Evolutionary conservation across 2,797 vertebrate species (phyloP), one percentile per base, ranked within the genome.

Genomic region (Podarcis lilfordi): DNA sequence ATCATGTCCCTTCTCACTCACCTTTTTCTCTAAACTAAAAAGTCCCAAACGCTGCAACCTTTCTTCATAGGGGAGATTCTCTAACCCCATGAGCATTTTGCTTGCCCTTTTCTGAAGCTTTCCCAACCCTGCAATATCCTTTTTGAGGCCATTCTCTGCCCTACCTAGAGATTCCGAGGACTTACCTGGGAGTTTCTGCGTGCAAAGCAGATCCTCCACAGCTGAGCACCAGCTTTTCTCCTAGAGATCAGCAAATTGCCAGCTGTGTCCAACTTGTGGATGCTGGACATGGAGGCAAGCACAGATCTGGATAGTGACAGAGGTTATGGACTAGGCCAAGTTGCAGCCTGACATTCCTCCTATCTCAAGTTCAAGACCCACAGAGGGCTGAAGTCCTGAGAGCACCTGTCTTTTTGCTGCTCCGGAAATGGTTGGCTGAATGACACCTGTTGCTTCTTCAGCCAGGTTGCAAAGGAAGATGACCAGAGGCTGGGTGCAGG

Each of bases 381-480:
- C 29, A 13, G 68, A 11, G 29, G 29, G 10, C 29, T n/a, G 68
- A n/a, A 27, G 25, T 11, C 75, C 23, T 11, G 40, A 27, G 10
- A 27, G 40, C 9, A 23, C 11, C 8, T 40, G 11, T 43, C 11
- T 25, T 29, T 25, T 37, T 43, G 23, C 40, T 45, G 19, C 10
- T 77, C 29, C 3, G 40, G 29, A 15, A 45, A 78, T 10, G 9
- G 40, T 15, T 13, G 29, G 8, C 1, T 11, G 29, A 45, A 13
- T 45, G 5, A 78, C 43, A 4, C 37, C 35, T 13, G 10, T 4
- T 32, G 19, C 15, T 43, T 25, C 69, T 11, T 55, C 76, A 5
- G 17, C 0, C 0, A 0, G 72, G 8, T 21, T 0, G 82, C 80
- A 8, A 74, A 17, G 40, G 61, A 87, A 1, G 0, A 0, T 78